Base-by-base conservation (phyloP, 2,113 vertebrate species). In the Platichthys stellatus region DNA sequence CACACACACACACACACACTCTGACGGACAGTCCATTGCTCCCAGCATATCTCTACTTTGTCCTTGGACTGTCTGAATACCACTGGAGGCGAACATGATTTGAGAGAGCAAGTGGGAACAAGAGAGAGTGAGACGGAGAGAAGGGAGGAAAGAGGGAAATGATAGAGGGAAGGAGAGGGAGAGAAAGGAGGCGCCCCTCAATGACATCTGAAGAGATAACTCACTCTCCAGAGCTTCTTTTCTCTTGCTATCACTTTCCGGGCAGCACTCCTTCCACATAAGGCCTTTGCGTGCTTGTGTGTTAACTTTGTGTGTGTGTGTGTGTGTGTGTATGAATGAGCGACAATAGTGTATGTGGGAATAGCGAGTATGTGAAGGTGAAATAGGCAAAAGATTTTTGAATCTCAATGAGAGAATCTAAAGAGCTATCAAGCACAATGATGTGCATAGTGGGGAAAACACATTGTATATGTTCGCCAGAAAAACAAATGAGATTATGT, bases 51-150 rank as follows among this genome's bases (percentile, higher is more conserved):
- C 91, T 92, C 88, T 81, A 90, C 86, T 91, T 92, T 93, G 92
- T 93, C 93, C 93, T 94, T 94, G 92, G 92, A 89, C 90, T 93
- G 91, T 92, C 89, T 92, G 92, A 87, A 92, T 91, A 89, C 85
- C 90, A 92, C 92, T 91, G 87, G 79, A 91, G 92, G 92, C 81
- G 51, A 88, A 86, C 86, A 88, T 86, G 91, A 93, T 92, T 91
- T 91, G 88, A 92, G 86, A 86, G 87, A 88, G 89, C 86, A 86
- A 92, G 88, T 86, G 88, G 86, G 85, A 92, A 90, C 85, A 83
- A 86, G 82, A 86, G 82, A 83, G 80, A 86, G 74, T 62, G 74
- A 86, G 84, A 87, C 60, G 78, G 72, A 78, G 78, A 81, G 78
- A 86, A 82, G 49, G 76, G 72, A 84, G 87, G 83, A 89, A 83